Conservation (phyloP, 2,888 invertebrate genomes). For the Hecatera dysodea region DNA sequence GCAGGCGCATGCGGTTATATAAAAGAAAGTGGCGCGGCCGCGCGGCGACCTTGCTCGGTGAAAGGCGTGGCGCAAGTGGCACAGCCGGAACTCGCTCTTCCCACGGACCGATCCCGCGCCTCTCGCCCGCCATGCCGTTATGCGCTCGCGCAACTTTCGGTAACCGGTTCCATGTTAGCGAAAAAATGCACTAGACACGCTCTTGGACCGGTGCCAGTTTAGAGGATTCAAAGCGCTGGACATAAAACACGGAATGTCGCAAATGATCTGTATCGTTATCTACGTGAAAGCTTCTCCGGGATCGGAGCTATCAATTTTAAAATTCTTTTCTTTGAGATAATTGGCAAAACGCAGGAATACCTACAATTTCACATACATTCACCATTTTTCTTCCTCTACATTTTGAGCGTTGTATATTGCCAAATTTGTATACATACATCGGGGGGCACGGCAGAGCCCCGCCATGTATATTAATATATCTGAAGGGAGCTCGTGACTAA, state of each 20-base stretch:
- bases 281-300: conserved; percentile 58
- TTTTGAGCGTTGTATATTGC: neutral
- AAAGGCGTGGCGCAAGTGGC: conserved; percentile 89
- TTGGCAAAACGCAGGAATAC: conserved; percentile 10
- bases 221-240: conserved; percentile 69
- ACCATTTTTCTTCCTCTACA: neutral
- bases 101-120: conserved; percentile 84
- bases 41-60: conserved; percentile 89
- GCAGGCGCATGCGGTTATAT: conserved; percentile 83
- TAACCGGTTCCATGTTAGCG: conserved; percentile 80
- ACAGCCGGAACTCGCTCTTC: conserved; percentile 89
- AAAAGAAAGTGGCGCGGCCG: conserved; percentile 90
- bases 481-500: too few relatives aligned
- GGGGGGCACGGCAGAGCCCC: too few relatives aligned
- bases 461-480: too few relatives aligned
- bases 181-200: conserved; percentile 77
- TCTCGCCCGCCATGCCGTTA: conserved; percentile 76
- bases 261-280: conserved; percentile 62
- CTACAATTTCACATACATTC: conserved; percentile 5
- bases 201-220: conserved; percentile 72
- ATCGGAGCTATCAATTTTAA: conserved; percentile 10
- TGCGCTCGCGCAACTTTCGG: conserved; percentile 82
- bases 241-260: conserved; percentile 75
- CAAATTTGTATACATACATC: neutral
- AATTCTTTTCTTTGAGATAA: conserved; percentile 23